Evolutionary conservation across 2,797 vertebrate genomes (phyloP).

Genomic region (Meda fulgida): DNA sequence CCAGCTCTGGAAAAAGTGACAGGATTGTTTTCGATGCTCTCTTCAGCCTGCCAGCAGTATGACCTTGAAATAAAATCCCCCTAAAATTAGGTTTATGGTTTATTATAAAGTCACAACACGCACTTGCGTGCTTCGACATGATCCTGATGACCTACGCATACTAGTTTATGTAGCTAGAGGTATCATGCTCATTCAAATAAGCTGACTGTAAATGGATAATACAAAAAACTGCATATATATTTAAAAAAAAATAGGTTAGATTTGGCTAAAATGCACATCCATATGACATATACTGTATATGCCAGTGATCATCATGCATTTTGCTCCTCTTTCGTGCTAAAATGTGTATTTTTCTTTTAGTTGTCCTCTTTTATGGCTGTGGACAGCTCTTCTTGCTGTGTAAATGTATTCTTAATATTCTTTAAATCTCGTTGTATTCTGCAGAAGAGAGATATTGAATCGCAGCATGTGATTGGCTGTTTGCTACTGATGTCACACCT

Average conservation of each 20-base stretch:
- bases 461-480: no score
- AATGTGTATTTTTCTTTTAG: no score
- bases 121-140: constrained; percentile 15
- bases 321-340: background rate
- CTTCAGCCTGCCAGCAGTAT: constrained; percentile 19
- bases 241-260: background rate
- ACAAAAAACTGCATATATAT: background rate
- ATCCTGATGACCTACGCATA: background rate
- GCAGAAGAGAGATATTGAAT: no score
- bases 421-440: no score
- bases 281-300: background rate
- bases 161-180: background rate
- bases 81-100: constrained; percentile 31
- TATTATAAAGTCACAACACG: constrained; percentile 34
- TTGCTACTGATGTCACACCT: no score
- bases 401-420: no score
- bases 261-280: background rate
- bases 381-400: no score
- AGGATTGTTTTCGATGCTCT: constrained; percentile 12
- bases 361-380: no score
- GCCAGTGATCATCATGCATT: no score
- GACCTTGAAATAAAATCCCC: constrained; percentile 36
- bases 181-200: background rate
- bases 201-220: background rate
- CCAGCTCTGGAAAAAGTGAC: constrained; percentile 31